Evolutionary conservation across 2,797 vertebrate species (phyloP), one percentile per base, ranked within the genome.

Genomic region (Chiloscyllium punctatum): DNA sequence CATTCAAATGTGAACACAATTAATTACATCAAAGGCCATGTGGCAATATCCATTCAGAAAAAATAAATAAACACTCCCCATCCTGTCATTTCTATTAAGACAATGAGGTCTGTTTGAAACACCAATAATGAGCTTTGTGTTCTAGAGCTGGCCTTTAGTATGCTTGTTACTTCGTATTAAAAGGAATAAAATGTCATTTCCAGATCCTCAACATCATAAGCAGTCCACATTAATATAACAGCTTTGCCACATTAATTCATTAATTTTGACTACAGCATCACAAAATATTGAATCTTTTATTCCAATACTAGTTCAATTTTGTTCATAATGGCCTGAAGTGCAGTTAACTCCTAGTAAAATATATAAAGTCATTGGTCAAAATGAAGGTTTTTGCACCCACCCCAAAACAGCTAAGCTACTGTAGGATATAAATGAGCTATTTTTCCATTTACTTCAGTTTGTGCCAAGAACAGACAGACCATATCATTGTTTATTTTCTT

Each of bases 91-190:
- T 94, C 96, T 96, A 96, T 96, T 96, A 96, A 96, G 97, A 97
- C 96, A 96, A 96, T 96, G 96, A 96, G 97, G 97, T 96, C 96
- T 97, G 96, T 90, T 96, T 96, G 96, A 96, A 96, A 97, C 96
- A 96, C 96, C 96, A 96, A 97, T 97, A 97, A 97, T 96, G 96
- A 96, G 96, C 96, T 96, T 96, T 97, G 97, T 97, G 96, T 97
- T 97, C 96, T 96, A 96, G 96, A 97, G 97, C 96, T 96, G 96
- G 96, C 97, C 97, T 97, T 96, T 96, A 96, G 96, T 94, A 57
- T 88, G 91, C 95, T 69, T 90, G 92, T 95, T 72, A 95, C 5
- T 74, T 74, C 71, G 77, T 48, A 77, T 74, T 92, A 68, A 69
- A 69, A 68, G 68, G 21, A 92, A 42, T 92, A 69, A 68, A 91